Percentiles rank a stretch among this genome's conserved stretches.
Evolutionary conservation across 2,888 invertebrate species (phyloP).

Genomic region (Tenthredo amoena): DNA sequence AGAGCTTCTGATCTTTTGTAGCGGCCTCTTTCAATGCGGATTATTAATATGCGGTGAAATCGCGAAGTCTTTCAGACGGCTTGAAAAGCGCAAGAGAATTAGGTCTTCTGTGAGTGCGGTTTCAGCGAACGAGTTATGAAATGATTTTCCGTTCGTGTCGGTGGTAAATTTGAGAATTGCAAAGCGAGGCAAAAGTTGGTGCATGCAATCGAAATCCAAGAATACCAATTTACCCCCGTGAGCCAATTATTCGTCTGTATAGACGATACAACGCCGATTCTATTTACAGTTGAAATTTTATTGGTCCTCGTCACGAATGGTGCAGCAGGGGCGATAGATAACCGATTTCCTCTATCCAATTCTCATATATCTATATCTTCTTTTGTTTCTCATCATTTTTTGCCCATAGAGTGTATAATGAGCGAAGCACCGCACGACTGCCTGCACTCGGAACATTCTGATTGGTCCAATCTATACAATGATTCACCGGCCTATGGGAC

Average conservation of each 20-base stretch:
- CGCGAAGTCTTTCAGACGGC: background rate
- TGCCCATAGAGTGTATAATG: background rate
- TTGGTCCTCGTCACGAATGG: constrained; percentile 71
- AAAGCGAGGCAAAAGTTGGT: constrained; percentile 15
- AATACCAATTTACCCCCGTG: constrained; percentile 36
- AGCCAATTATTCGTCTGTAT: background rate
- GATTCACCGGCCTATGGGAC: constrained; percentile 30
- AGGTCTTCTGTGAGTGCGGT: background rate
- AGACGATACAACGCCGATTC: constrained; percentile 60
- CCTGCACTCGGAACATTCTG: background rate
- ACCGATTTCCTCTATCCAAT: constrained; percentile 1
- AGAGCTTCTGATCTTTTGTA: background rate
- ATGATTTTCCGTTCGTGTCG: constrained; percentile 28
- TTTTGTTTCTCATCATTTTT: constrained; percentile 23
- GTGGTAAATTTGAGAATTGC: constrained; percentile 36
- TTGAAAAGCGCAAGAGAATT: constrained; percentile 16
- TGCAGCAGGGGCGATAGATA: background rate
- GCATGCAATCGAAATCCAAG: constrained; percentile 47
- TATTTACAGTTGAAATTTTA: constrained; percentile 74
- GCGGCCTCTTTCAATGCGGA: background rate
- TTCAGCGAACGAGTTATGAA: constrained; percentile 13
- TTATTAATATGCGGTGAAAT: background rate
- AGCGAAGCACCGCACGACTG: constrained; percentile 26
- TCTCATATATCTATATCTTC: background rate
- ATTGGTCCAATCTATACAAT: constrained; percentile 22